Conservation (phyloP, 1,140 invertebrate genomes). For the Mylabris phalerata region DNA sequence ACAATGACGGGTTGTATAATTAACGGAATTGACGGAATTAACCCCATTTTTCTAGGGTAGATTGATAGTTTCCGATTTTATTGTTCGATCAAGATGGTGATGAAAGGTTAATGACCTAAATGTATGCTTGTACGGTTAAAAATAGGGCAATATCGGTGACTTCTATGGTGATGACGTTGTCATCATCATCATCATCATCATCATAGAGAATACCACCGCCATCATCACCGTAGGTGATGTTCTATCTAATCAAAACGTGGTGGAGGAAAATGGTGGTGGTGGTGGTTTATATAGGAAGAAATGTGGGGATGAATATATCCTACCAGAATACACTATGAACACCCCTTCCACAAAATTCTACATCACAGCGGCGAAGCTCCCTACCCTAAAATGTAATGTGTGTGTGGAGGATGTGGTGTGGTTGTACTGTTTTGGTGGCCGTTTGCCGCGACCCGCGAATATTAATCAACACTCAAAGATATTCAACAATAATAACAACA, state of each 20-base stretch:
- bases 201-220: no score
- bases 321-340: slow-evolving; percentile 41
- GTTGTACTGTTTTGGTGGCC: no score
- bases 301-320: slow-evolving; percentile 44
- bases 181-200: not conserved
- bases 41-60: no score
- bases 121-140: no score
- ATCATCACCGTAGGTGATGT: no score
- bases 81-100: no score
- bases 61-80: no score
- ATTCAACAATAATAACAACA: not conserved
- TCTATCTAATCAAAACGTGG: slow-evolving; percentile 23
- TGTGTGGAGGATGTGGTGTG: no score
- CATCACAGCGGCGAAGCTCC: slow-evolving; percentile 43
- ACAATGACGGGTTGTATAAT: no score
- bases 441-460: slow-evolving; percentile 38
- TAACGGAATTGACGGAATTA: no score
- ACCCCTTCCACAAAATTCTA: slow-evolving; percentile 44
- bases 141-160: not conserved
- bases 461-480: not conserved
- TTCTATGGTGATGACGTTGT: slow-evolving; percentile 35
- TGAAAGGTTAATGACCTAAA: no score
- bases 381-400: slow-evolving; percentile 38
- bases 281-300: slow-evolving; percentile 30
- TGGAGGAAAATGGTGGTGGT: slow-evolving; percentile 42